These are phyloP conservation scores for Mnemiopsis leidyi DNA, from an alignment of 37 sponge, comb jelly and placozoan species.

Conservation along the genomic window DNA sequence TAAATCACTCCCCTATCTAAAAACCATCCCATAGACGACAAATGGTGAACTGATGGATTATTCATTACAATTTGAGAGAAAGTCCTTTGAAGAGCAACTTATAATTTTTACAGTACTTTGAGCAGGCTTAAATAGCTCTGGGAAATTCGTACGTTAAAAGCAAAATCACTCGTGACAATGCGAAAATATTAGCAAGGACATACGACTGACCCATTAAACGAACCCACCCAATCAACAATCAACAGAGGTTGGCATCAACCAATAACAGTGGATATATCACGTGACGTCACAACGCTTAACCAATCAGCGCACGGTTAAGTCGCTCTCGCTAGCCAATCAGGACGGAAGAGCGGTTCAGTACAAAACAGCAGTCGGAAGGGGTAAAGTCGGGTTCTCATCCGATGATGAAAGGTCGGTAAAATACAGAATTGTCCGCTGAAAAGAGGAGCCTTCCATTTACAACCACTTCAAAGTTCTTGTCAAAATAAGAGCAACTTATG, in stretches of 20 bases:
- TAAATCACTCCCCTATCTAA: slow-evolving; percentile 2
- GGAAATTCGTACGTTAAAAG: slow-evolving; percentile 38
- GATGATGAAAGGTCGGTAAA: neutral
- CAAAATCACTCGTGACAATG: slow-evolving; percentile 50
- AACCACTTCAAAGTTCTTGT: slow-evolving; percentile 4
- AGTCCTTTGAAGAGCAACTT: slow-evolving; percentile 43
- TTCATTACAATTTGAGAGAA: slow-evolving; percentile 11
- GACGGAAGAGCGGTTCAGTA: neutral
- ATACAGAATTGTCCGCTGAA: neutral
- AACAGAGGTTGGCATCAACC: neutral
- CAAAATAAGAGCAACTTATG: slow-evolving; percentile 49
- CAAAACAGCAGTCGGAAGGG: neutral
- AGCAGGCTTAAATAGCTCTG: slow-evolving; percentile 9
- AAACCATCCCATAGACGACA: slow-evolving; percentile 46
- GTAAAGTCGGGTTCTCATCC: neutral
- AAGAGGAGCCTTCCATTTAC: neutral
- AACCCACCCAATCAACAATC: slow-evolving; percentile 42
- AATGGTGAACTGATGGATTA: slow-evolving; percentile 35
- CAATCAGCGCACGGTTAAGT: too few relatives aligned
- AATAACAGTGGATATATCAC: neutral
- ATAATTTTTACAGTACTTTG: slow-evolving; percentile 44
- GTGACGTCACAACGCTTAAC: neutral
- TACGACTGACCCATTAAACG: neutral
- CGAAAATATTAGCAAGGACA: slow-evolving; percentile 13
- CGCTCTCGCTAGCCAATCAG: neutral